Evolutionary conservation across 2,888 invertebrate species (phyloP), one percentile per base, ranked within the genome.

Genomic region (Agapostemon virescens): DNA sequence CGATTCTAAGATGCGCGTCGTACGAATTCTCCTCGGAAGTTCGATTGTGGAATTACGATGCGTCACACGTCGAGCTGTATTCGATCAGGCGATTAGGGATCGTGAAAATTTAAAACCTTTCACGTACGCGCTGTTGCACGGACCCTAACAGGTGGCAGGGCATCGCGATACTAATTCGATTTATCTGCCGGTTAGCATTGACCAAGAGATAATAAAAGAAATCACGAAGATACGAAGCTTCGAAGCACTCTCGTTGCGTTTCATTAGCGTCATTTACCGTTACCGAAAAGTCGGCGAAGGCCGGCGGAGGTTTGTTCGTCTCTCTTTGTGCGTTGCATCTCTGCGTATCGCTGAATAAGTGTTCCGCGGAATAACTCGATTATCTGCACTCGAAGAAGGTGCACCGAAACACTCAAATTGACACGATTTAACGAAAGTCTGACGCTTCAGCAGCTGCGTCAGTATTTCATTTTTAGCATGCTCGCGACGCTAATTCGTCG

Each of bases 81-180:
- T 63, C 38, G 26, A 38, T 55, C 17, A 30, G 26, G 17, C 17
- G 30, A 33, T 40, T 38, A 40, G 11, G 23, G 20, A 6, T 9
- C 11, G 23, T 55, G 40, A 45, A 61, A 74, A 36, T 15, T 23
- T 40, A 1, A 55, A 58, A 55, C 13, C 11, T 26, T 20, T 61
- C 61, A 36, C 26, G 42, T 64, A 23, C 20, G 15, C 23, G 30
- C 23, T 33, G 36, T 64, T 63, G 68, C 42, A n/a, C 17, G 17
- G 68, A 5, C 9, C 49, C 49, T 63, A 77, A 73, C 77, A 77
- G 73, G 73, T 77, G 67, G 71, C 61, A 61, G 63, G 52, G 42
- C 26, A 52, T 52, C 64, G 40, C 11, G 42, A 42, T n/a, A 26
- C 36, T 45, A 45, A 66, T 66, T 20, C 42, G 23, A 45, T 69